Base-by-base conservation (phyloP, 2,113 vertebrate species). In the Campylomormyrus numenius region DNA sequence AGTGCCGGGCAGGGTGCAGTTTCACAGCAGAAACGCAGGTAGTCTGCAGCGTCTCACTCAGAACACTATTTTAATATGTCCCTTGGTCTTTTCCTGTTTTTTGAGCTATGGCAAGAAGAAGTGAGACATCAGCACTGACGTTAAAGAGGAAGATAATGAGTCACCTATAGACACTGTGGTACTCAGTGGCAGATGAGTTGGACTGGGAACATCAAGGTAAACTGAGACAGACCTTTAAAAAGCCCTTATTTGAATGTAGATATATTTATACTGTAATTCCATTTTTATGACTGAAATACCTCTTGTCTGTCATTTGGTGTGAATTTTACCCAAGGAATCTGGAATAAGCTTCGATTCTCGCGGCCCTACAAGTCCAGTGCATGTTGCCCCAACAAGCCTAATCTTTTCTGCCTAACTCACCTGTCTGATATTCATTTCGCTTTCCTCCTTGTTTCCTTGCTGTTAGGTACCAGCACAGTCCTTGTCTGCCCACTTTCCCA, bases 91-190 rank as follows among this genome's bases (percentile, higher is more conserved):
- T 80, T 80, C 84, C 84, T 86, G 84, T 86, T 86, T 80, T 86
- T 13, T 4, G 5, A 97, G 96, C 96, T 84, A 96, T 96, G 0
- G 96, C 96, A 86, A 93, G 96, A 13, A 97, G 93, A 88, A 97
- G 96, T 0, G 97, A 97, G 93, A 97, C 97, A 89, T 96, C 96
- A 89, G 96, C 96, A 24, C 95, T 97, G 35, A 97, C 96, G 96
- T 97, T 96, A 0, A 96, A 97, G 93, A 93, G 97, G 95, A 97
- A 97, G 94, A 35, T 42, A 91, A 96, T 97, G 97, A 97, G 96
- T 88, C 97, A 97, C 89, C 93, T 97, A 0, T 96, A 96, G 80
- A 97, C 70, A 92, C 96, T 90, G 97, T 97, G 88, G 97, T 96
- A 7, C 15, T 39, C 15, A 80, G 13, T 3, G 74, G 6, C 13